Percentiles rank a stretch among this genome's conserved stretches.
Evolutionary conservation across 2,888 invertebrate genomes (phyloP).

Genomic region (Chalcosyrphus nemorum): DNA sequence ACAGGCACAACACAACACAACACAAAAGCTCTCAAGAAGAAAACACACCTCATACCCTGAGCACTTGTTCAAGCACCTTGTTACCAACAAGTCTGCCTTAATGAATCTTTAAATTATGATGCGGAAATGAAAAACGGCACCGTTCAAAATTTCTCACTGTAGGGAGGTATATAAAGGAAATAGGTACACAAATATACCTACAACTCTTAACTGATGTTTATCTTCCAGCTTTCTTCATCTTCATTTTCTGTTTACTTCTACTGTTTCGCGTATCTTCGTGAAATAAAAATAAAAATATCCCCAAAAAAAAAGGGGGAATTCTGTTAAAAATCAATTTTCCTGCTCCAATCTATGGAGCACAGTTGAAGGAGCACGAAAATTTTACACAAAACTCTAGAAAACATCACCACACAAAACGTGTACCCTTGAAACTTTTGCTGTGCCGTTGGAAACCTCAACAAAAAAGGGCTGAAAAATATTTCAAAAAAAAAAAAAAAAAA

Average conservation of each 20-base stretch:
- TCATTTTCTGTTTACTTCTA: not conserved
- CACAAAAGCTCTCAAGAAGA: not conserved
- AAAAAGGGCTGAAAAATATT: not conserved
- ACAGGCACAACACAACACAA: not conserved
- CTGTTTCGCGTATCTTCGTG: slow-evolving; percentile 7
- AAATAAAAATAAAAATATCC: not conserved
- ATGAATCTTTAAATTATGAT: slow-evolving; percentile 53
- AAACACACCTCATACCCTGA: not conserved
- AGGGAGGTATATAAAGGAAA: not conserved
- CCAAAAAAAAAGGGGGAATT: slow-evolving; percentile 19
- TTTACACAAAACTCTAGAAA: not conserved
- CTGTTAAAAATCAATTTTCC: slow-evolving; percentile 50
- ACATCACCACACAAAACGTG: not conserved
- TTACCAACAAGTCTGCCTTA: slow-evolving; percentile 35
- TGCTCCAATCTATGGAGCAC: not conserved
- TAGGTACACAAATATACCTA: not conserved
- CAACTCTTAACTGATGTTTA: not conserved
- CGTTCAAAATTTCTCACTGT: not conserved
- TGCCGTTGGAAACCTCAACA: not conserved
- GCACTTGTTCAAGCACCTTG: slow-evolving; percentile 31
- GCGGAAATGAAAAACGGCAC: slow-evolving; percentile 44
- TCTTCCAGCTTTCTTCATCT: slow-evolving; percentile 21
- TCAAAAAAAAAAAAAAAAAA: not conserved
- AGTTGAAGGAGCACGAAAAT: slow-evolving; percentile 9
- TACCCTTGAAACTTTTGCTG: slow-evolving; percentile 7